These are phyloP conservation scores for Melanostoma scalare DNA, from an alignment of 2,888 invertebrate genomes.

Conservation along the genomic window DNA sequence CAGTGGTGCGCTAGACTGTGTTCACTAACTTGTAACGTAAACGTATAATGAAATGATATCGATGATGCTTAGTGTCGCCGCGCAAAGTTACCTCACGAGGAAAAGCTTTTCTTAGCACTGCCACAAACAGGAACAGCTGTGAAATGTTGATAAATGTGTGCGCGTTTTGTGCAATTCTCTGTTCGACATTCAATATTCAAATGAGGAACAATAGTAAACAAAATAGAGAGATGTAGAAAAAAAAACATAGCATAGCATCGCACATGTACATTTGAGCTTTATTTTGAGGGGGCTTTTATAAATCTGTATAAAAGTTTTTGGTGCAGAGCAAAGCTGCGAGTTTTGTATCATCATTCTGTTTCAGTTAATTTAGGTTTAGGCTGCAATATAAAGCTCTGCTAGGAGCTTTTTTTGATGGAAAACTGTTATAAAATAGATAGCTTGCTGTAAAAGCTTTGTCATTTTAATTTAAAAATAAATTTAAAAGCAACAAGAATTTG, in stretches of 20 bases:
- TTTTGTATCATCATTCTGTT: neutral
- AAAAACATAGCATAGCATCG: neutral
- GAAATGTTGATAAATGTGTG: conserved; percentile 43
- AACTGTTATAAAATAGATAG: conserved; percentile 14
- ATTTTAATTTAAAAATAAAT: no score
- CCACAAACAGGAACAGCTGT: conserved; percentile 63
- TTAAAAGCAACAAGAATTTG: no score
- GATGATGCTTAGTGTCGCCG: conserved; percentile 28
- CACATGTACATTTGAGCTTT: no score
- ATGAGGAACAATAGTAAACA: conserved; percentile 25
- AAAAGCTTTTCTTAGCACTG: conserved; percentile 65
- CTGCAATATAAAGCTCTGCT: conserved; percentile 6
- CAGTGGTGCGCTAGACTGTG: conserved; percentile 55
- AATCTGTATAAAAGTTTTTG: no score
- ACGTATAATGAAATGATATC: conserved; percentile 64
- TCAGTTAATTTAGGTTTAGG: no score
- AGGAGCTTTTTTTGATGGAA: neutral
- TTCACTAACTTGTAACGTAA: conserved; percentile 60
- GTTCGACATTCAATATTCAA: conserved; percentile 45
- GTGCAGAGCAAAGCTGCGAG: conserved; percentile 19
- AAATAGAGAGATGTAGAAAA: neutral
- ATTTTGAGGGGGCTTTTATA: no score
- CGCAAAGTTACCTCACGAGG: conserved; percentile 43
- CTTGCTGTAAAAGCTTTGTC: neutral
- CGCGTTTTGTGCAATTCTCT: conserved; percentile 51